These are phyloP conservation scores for Oncorhynchus keta DNA, from an alignment of 2,113 vertebrate species.

Conservation along the genomic window DNA sequence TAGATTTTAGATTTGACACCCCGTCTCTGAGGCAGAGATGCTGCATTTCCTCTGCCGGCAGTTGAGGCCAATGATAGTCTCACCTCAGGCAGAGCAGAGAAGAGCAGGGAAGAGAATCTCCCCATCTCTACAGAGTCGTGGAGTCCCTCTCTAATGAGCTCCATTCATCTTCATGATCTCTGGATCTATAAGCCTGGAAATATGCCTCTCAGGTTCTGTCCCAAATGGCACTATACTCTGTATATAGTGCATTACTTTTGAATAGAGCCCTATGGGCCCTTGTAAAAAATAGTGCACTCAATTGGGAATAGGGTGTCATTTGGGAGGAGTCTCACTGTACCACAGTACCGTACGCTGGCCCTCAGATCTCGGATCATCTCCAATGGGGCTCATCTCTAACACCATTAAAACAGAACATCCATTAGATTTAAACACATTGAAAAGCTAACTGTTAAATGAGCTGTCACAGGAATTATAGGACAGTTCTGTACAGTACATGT, in stretches of 20 bases:
- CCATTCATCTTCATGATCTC: conserved; percentile 32
- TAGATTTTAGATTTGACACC: conserved; percentile 5
- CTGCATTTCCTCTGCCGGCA: not conserved
- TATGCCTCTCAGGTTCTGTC: conserved; percentile 29
- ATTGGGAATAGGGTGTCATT: too few species aligned
- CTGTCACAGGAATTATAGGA: not conserved
- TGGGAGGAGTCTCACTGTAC: too few species aligned
- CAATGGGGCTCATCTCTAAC: too few species aligned
- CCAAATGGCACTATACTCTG: conserved; percentile 1
- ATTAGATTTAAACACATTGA: too few species aligned
- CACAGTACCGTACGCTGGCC: too few species aligned
- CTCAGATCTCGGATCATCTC: too few species aligned
- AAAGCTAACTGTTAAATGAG: not conserved
- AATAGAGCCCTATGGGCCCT: too few species aligned
- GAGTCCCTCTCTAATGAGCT: conserved; percentile 26
- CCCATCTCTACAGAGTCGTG: conserved; percentile 12
- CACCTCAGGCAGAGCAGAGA: conserved; percentile 7
- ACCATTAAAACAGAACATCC: too few species aligned
- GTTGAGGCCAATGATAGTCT: not conserved
- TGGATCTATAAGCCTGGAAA: conserved; percentile 26
- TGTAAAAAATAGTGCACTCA: too few species aligned
- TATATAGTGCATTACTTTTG: too few species aligned
- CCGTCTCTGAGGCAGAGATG: not conserved
- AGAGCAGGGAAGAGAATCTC: too few species aligned
- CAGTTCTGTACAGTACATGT: not conserved